Evolutionary conservation across 2,888 invertebrate species (phyloP).

Genomic region (Zelleria hepariella): DNA sequence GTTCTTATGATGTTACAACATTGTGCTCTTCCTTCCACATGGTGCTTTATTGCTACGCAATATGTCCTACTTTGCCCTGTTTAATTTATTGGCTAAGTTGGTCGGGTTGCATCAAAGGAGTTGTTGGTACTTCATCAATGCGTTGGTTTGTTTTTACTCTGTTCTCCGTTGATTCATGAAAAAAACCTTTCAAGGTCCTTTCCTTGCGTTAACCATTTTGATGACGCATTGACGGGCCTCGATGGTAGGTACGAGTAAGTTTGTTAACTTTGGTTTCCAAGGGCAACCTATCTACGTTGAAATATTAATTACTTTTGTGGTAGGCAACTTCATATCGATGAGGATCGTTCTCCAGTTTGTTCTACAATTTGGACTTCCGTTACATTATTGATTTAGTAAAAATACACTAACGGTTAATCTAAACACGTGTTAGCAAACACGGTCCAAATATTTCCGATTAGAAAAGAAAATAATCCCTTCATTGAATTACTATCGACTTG

Average conservation of each 20-base stretch:
- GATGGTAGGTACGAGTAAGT: not conserved
- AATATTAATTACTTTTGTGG: not conserved
- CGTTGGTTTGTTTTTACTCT: slow-evolving; percentile 38
- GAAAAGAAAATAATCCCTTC: slow-evolving; percentile 51
- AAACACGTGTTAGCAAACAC: slow-evolving; percentile 55
- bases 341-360: too few species aligned
- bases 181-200: not conserved
- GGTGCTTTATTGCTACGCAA: not conserved
- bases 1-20: slow-evolving; percentile 15
- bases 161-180: not conserved
- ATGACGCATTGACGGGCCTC: not conserved
- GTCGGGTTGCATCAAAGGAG: not conserved
- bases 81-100: not conserved
- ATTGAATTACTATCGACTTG: slow-evolving; percentile 28
- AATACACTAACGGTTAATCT: not conserved
- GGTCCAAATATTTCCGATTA: slow-evolving; percentile 20
- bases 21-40: not conserved
- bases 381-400: slow-evolving; percentile 5
- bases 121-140: slow-evolving; percentile 43
- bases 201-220: not conserved
- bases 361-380: not conserved
- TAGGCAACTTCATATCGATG: too few species aligned
- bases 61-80: not conserved
- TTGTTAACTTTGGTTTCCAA: not conserved
- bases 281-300: not conserved